Evolutionary conservation across 2,888 invertebrate species (phyloP), one percentile per base, ranked within the genome.

Genomic region (Netelia inedita): DNA sequence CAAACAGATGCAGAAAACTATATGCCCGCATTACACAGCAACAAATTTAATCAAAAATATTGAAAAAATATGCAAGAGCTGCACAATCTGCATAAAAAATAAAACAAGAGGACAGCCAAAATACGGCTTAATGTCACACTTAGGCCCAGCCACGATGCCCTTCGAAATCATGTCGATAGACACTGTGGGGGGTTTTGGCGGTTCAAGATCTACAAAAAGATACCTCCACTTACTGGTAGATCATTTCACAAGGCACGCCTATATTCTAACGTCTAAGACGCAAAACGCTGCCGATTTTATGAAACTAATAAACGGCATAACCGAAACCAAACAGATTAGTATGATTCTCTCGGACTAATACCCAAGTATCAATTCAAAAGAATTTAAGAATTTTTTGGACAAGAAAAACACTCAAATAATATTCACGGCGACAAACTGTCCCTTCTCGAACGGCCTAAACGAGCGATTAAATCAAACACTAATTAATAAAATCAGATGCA

Each of bases 101-200:
- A 91, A 91, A 86, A 85, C 89, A 59, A 87, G 91, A 87, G 82
- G 84, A 63, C 82, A 86, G 59, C 50, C 68, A 14, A 87, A 86
- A 76, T 79, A 86, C 76, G 90, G 87, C 5, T 74, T 87, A 14
- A 66, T 90, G 75, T 89, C 89, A 1, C 23, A 23, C 1, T 23
- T 23, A 23, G 23, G 23, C 1, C 23, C 23, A 2, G 23, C 23
- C 23, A 10, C 88, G 89, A 19, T 89, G 90, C 11, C 90, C 2
- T 23, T 23, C 90, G 88, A 91, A 85, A 90, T 91, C 75, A 76
- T 89, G 3, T 90, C 90, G 11, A 75, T 91, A 9, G 90, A 91
- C 68, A 90, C 90, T 3, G 89, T 91, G 66, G 90, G 89, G 59
- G 89, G 90, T n/a, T 87, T 91, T 79, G 88, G 88, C n/a, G 88